Conservation (phyloP, 2,888 invertebrate genomes). For the Chaitophorus viminalis region DNA sequence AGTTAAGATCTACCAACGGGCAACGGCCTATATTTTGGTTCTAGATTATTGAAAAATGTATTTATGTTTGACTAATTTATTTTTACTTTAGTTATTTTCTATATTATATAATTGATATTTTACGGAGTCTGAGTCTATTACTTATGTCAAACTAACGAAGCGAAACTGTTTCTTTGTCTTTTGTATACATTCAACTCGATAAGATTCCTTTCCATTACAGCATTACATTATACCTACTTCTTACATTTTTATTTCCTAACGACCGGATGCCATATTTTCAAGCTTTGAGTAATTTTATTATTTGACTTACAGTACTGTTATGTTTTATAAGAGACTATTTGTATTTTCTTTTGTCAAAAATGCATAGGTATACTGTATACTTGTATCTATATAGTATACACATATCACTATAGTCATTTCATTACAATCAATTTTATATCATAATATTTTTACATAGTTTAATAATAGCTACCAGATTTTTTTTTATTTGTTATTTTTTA, state of each 20-base stretch:
- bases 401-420: no score
- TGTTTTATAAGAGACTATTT: no score
- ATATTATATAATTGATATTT: constrained; percentile 7
- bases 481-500: no score
- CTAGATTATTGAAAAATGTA: constrained; percentile 5
- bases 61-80: not conserved
- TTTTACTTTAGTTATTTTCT: constrained; percentile 22
- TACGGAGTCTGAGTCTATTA: constrained; percentile 13
- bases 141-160: constrained; percentile 14
- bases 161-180: constrained; percentile 28
- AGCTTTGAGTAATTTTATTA: not conserved
- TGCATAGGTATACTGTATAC: no score
- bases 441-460: no score
- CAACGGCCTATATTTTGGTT: not conserved
- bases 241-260: not conserved
- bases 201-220: constrained; percentile 28
- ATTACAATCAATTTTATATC: no score
- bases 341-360: no score
- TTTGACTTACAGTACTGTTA: no score
- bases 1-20: not conserved
- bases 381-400: no score
- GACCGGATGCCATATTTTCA: not conserved
- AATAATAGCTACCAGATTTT: no score
- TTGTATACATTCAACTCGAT: not conserved
- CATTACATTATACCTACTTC: constrained; percentile 19